These are phyloP conservation scores for Fistularia commersonii DNA, from an alignment of 2,797 vertebrate genomes.

Conservation along the genomic window DNA sequence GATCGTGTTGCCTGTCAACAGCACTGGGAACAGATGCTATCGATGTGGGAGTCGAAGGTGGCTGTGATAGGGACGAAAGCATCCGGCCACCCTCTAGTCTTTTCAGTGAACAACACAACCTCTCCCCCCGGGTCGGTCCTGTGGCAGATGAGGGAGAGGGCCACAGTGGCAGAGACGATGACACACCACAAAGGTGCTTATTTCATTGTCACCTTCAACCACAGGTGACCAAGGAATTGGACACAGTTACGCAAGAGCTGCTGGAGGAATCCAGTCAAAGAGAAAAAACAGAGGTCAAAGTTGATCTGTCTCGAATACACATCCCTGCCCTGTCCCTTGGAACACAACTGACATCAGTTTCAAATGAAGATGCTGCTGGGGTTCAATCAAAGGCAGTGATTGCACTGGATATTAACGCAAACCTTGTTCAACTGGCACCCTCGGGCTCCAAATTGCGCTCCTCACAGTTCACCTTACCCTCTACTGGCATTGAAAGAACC, in stretches of 20 bases:
- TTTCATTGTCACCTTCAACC: constrained; percentile 5
- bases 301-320: background rate
- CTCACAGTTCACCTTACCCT: too few relatives aligned
- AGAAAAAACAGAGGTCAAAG: constrained; percentile 8
- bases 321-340: background rate
- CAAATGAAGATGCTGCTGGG: constrained; percentile 10
- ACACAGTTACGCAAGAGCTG: background rate
- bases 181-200: too few relatives aligned
- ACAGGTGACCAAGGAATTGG: constrained; percentile 3
- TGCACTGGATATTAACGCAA: constrained; percentile 58
- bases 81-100: too few relatives aligned
- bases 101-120: too few relatives aligned
- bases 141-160: constrained; percentile 3
- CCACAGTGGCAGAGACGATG: background rate
- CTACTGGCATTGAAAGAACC: background rate
- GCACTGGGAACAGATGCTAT: background rate
- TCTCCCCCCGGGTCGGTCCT: background rate
- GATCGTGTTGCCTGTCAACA: background rate
- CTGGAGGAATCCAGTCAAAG: constrained; percentile 7
- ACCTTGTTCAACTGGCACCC: constrained; percentile 23
- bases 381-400: constrained; percentile 20
- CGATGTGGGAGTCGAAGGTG: background rate
- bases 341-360: constrained; percentile 13
- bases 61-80: too few relatives aligned
- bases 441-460: too few relatives aligned